Evolutionary conservation across 2,888 invertebrate species (phyloP).

Genomic region (Helleia helle): DNA sequence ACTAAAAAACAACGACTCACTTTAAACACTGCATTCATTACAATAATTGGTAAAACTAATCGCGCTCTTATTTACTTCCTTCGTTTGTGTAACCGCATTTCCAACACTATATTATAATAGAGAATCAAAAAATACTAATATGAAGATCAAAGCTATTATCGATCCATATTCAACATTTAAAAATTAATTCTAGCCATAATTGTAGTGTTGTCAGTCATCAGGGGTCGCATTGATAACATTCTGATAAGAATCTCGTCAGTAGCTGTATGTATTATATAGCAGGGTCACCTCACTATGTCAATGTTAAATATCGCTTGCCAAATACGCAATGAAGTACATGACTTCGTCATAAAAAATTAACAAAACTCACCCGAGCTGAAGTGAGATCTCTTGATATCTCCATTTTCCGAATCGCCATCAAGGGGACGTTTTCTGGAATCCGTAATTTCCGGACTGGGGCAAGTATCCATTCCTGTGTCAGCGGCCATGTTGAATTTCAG

Average conservation of each 20-base stretch:
- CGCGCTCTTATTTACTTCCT: slow-evolving; percentile 19
- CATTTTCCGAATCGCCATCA: slow-evolving; percentile 90
- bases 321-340: slow-evolving; percentile 54
- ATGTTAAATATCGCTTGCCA: slow-evolving; percentile 62
- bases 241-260: slow-evolving; percentile 67
- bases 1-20: slow-evolving; percentile 72
- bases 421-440: slow-evolving; percentile 93
- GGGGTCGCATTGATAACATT: slow-evolving; percentile 65
- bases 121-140: slow-evolving; percentile 17
- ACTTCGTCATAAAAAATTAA: slow-evolving; percentile 25
- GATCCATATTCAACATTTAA: slow-evolving; percentile 15
- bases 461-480: slow-evolving; percentile 95
- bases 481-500: slow-evolving; percentile 87
- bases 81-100: too few relatives aligned
- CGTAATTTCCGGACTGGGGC: slow-evolving; percentile 92
- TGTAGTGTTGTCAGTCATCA: slow-evolving; percentile 40
- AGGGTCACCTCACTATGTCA: slow-evolving; percentile 53
- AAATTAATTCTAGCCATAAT: slow-evolving; percentile 34
- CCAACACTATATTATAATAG: too few relatives aligned
- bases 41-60: slow-evolving; percentile 27
- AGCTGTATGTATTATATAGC: slow-evolving; percentile 44
- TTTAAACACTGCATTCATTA: slow-evolving; percentile 65
- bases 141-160: slow-evolving; percentile 17
- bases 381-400: slow-evolving; percentile 91
- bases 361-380: slow-evolving; percentile 87